Percentiles rank a stretch among this genome's conserved stretches.
phyloP scores from a whole-genome alignment of 2,113 vertebrate genomes.

The Barbus barbus region DNA sequence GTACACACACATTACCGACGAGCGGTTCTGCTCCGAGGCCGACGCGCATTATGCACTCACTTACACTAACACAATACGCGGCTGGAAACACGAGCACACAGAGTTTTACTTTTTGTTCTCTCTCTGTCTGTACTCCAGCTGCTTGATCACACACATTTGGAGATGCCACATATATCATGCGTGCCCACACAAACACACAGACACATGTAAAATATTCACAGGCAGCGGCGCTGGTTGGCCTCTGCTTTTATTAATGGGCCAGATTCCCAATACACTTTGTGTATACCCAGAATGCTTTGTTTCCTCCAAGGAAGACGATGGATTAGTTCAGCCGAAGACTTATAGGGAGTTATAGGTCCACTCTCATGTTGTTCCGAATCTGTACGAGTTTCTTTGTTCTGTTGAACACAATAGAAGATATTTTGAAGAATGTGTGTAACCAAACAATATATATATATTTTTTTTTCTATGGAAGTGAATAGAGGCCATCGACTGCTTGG shows the following conservation, averaged over 20 bases:
- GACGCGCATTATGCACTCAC: constrained; percentile 7
- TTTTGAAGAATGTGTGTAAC: not conserved
- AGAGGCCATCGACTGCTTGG: no score
- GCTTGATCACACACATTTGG: constrained; percentile 8
- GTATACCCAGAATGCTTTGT: constrained; percentile 1
- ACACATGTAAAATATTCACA: not conserved
- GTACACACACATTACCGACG: constrained; percentile 28
- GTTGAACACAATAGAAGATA: no score
- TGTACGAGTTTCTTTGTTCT: not conserved
- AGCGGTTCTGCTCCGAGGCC: constrained; percentile 17
- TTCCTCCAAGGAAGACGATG: not conserved
- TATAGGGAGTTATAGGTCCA: no score
- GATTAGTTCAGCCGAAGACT: not conserved
- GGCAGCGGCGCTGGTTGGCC: not conserved
- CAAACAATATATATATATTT: not conserved
- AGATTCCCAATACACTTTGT: constrained; percentile 7
- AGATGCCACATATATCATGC: not conserved
- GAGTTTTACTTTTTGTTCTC: not conserved
- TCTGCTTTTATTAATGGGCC: constrained; percentile 16
- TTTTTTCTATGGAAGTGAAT: not conserved
- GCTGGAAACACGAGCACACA: not conserved
- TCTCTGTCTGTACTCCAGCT: constrained; percentile 13
- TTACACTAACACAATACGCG: constrained; percentile 34
- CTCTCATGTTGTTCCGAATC: no score
- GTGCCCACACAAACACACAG: not conserved